Evolutionary conservation across 2,888 invertebrate species (phyloP), one percentile per base, ranked within the genome.

Genomic region (Drosophila antonietae): DNA sequence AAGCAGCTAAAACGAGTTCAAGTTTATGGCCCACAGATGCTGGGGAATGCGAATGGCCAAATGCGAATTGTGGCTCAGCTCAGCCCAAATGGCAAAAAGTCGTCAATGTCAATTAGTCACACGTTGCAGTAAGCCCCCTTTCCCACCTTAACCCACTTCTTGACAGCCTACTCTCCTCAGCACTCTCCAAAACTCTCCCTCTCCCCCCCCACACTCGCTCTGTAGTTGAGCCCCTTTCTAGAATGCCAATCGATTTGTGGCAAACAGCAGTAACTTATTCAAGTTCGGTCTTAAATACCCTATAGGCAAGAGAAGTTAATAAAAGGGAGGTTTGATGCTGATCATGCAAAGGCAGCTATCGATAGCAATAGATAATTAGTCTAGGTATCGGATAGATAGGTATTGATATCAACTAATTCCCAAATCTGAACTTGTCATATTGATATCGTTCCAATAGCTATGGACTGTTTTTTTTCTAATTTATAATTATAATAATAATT

Each of bases 91-190:
- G 73, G 73, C 84, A 78, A 70, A 74, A 74, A 76, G 82, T 79
- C 85, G 83, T 88, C 85, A 86, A 78, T 64, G 90, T 85, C 85
- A 78, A 89, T 86, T 86, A 88, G 76, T 71, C 72, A 75, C 80
- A 75, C 63, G 63, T 62, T 79, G 73, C 67, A 55, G 39, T 74
- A 14, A 7, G 20, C 35, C 28, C 20, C n/a, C n/a, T 8, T 23
- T 1, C 28, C 10, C 33, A 12, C n/a, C 53, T 10, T n/a, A n/a
- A 10, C 39, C 55, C 49, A 49, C 12, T 33, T 51, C 49, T 33
- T 51, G 31, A 12, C 49, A 51, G 28, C 23, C 15, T 14, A 18
- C 37, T 8, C 2, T n/a, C 33, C n/a, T 2, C n/a, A 15, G 12
- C 33, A 6, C 20, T 9, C 18, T 7, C 51, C 6, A 2, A 9